phyloP scores from a whole-genome alignment of 2,797 vertebrate species.

The Falco novaeseelandiae region DNA sequence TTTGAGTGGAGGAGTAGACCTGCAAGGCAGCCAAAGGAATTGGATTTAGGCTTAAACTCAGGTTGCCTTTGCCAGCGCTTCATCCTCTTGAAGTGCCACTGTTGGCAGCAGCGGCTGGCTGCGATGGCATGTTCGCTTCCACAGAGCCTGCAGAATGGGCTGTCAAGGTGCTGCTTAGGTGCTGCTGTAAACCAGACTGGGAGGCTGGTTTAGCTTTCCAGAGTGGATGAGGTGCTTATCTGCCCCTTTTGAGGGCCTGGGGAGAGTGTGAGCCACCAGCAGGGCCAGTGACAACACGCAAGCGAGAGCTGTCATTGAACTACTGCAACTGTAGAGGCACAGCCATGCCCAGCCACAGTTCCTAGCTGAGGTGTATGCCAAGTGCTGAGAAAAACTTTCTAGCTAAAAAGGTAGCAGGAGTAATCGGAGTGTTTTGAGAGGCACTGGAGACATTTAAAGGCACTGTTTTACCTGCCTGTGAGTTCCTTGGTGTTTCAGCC shows the following conservation, averaged over 20 bases:
- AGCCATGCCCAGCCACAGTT: not conserved
- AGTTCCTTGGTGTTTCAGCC: not conserved
- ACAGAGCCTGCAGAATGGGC: not conserved
- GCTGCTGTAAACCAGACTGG: not conserved
- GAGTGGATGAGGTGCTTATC: not conserved
- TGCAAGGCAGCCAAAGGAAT: not conserved
- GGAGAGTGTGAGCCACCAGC: not conserved
- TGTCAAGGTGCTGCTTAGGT: not conserved
- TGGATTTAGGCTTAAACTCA: not conserved
- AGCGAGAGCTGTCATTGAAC: not conserved
- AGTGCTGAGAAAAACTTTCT: not conserved
- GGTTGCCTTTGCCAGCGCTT: not conserved
- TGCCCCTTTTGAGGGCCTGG: rapidly evolving
- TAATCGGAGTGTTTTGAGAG: not conserved
- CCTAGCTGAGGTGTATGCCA: rapidly evolving
- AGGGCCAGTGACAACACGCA: not conserved
- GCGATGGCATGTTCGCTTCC: too few relatives aligned
- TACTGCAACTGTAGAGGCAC: not conserved
- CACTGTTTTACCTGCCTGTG: not conserved
- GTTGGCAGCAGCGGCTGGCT: rapidly evolving
- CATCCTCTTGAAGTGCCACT: not conserved
- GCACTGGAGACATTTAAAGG: not conserved
- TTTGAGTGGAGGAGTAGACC: not conserved
- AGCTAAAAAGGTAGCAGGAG: not conserved
- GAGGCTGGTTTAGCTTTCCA: not conserved